These are phyloP conservation scores for Lathronympha strigana DNA, from an alignment of 2,888 invertebrate genomes.

Conservation along the genomic window DNA sequence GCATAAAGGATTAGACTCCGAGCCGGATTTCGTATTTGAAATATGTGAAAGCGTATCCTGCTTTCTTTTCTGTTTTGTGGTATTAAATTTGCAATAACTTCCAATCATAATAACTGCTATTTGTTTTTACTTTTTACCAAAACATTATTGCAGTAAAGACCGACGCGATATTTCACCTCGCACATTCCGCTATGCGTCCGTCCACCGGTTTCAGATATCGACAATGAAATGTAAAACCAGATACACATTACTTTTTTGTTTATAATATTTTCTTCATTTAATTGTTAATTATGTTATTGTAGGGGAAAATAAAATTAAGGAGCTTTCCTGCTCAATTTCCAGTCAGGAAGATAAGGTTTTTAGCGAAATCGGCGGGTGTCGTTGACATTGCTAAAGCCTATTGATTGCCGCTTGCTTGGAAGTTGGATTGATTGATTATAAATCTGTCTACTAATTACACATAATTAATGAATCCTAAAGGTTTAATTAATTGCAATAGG, in stretches of 20 bases:
- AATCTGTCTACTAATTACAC: no score
- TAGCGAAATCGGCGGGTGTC: no score
- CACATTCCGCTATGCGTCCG: slow-evolving; percentile 5
- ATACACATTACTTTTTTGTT: slow-evolving; percentile 10
- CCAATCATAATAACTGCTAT: slow-evolving; percentile 11
- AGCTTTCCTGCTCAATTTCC: no score
- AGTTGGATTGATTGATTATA: no score
- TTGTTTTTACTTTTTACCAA: slow-evolving; percentile 18
- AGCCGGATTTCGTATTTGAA: neutral
- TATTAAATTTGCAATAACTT: slow-evolving; percentile 6
- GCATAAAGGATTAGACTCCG: neutral
- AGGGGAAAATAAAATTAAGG: no score
- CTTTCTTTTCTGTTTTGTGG: slow-evolving; percentile 15
- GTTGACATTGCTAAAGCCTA: no score
- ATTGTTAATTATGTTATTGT: no score
- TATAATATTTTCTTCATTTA: neutral
- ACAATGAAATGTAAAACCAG: neutral
- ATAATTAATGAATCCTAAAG: no score
- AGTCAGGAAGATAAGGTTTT: no score
- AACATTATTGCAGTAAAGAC: neutral
- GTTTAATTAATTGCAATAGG: no score
- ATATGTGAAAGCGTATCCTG: slow-evolving; percentile 9
- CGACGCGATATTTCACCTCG: slow-evolving; percentile 7
- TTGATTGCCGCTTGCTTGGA: no score
- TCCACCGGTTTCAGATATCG: slow-evolving; percentile 9